A percentile compares a stretch with the other conserved stretches of the same genome.
Conservation (phyloP, 2,888 invertebrate genomes). For the Fabriciana adippe region DNA sequence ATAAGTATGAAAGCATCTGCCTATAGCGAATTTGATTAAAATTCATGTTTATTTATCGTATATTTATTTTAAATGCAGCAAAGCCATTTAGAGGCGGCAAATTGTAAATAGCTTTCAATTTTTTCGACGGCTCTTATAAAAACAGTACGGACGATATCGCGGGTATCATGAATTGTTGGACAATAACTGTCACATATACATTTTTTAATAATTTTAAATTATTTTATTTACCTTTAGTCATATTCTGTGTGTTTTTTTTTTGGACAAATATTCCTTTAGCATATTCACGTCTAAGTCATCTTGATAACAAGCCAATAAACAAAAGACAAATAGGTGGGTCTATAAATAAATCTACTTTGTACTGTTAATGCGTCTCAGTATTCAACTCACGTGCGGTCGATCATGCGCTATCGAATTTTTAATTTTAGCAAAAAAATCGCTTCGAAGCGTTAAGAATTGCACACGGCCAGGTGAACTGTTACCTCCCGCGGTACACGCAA, state of each 20-base stretch:
- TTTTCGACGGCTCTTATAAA: not conserved
- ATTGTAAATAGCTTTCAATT: slow-evolving; percentile 16
- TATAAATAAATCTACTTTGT: slow-evolving; percentile 37
- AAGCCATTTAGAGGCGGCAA: slow-evolving; percentile 34
- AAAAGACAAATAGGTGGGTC: slow-evolving; percentile 28
- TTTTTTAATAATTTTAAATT: not conserved
- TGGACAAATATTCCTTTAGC: not conserved
- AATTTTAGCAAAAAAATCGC: slow-evolving; percentile 66
- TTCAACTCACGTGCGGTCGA: slow-evolving; percentile 60
- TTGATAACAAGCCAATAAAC: slow-evolving; percentile 29
- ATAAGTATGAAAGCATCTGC: slow-evolving; percentile 74
- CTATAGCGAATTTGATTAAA: slow-evolving; percentile 80
- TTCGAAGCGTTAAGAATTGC: slow-evolving; percentile 62
- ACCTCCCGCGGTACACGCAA: slow-evolving; percentile 65
- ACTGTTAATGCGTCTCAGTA: slow-evolving; percentile 38
- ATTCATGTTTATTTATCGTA: slow-evolving; percentile 76
- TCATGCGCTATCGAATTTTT: slow-evolving; percentile 69
- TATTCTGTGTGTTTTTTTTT: too few relatives aligned
- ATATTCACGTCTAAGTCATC: slow-evolving; percentile 11
- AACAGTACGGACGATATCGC: not conserved
- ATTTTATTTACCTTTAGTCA: not conserved
- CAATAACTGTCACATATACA: not conserved
- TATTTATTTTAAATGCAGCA: slow-evolving; percentile 41
- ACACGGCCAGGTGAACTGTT: slow-evolving; percentile 71
- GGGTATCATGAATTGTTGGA: not conserved